Conservation (phyloP, 2,797 vertebrate genomes). For the Scolopax bukidnonensis region DNA sequence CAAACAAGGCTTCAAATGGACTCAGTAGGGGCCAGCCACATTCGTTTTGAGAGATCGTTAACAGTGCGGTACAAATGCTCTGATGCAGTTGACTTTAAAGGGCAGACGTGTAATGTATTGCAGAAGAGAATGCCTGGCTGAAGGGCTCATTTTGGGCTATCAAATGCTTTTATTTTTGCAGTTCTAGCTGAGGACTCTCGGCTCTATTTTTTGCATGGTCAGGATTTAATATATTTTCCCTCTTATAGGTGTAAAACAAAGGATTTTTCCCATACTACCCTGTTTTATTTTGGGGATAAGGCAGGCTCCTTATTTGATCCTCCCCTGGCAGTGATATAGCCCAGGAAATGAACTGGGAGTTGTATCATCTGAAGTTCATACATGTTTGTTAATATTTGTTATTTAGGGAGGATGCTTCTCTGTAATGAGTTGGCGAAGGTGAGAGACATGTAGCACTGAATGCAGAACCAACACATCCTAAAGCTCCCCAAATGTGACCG, state of each 20-base stretch:
- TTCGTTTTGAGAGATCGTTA: background rate
- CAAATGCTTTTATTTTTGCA: background rate
- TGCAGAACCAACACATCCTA: conserved; percentile 44
- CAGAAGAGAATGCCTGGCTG: conserved; percentile 25
- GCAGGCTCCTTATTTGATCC: conserved; percentile 41
- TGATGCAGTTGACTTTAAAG: background rate
- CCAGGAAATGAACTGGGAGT: conserved; percentile 60
- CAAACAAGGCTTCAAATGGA: background rate
- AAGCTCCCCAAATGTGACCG: conserved; percentile 71
- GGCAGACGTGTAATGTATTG: background rate
- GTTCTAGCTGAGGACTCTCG: background rate
- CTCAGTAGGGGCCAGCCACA: fast-evolving
- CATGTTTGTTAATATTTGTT: conserved; percentile 70
- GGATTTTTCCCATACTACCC: background rate
- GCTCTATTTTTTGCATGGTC: background rate
- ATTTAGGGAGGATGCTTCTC: conserved; percentile 60
- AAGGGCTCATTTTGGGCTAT: conserved; percentile 24
- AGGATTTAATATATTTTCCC: conserved; percentile 20
- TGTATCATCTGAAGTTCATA: conserved; percentile 67
- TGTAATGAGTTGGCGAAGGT: conserved; percentile 68
- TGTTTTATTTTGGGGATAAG: conserved; percentile 43
- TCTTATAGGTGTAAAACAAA: conserved; percentile 37
- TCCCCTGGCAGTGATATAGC: conserved; percentile 40
- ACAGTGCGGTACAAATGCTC: background rate
- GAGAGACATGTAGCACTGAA: conserved; percentile 42